phyloP scores from a whole-genome alignment of 2,113 vertebrate genomes.

The Xenopus borealis region DNA sequence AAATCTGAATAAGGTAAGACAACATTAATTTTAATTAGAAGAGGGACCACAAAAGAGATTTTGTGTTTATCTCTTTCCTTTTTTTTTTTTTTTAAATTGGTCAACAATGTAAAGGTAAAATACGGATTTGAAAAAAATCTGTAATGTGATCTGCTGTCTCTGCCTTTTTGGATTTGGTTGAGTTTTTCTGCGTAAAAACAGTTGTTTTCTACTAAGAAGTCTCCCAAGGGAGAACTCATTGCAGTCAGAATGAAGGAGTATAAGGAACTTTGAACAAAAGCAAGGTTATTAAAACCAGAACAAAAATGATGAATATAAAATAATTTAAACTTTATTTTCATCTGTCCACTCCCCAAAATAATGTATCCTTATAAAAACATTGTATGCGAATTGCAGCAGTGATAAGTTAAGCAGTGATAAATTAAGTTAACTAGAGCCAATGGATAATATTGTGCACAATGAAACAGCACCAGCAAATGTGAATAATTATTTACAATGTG shows the following conservation, averaged over 20 bases:
- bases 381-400: no score
- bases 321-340: no score
- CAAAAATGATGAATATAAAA: no score
- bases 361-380: no score
- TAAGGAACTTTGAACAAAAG: background rate
- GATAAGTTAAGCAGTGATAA: no score
- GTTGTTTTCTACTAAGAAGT: background rate
- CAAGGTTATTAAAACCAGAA: background rate
- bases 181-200: background rate
- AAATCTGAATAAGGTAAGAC: conserved; percentile 25
- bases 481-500: no score
- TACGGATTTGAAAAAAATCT: background rate
- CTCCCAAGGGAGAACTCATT: background rate
- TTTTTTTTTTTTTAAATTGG: background rate
- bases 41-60: background rate
- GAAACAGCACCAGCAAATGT: no score
- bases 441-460: no score
- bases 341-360: no score
- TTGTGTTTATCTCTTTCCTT: background rate
- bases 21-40: conserved; percentile 26
- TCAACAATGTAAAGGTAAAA: background rate
- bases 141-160: no score
- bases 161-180: no score
- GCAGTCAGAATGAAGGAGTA: background rate
- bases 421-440: no score